Evolutionary conservation across 53 echinoderm and acorn worm genomes (phyloP), one percentile per base, ranked within the genome.

Genomic region (Paracentrotus lividus): DNA sequence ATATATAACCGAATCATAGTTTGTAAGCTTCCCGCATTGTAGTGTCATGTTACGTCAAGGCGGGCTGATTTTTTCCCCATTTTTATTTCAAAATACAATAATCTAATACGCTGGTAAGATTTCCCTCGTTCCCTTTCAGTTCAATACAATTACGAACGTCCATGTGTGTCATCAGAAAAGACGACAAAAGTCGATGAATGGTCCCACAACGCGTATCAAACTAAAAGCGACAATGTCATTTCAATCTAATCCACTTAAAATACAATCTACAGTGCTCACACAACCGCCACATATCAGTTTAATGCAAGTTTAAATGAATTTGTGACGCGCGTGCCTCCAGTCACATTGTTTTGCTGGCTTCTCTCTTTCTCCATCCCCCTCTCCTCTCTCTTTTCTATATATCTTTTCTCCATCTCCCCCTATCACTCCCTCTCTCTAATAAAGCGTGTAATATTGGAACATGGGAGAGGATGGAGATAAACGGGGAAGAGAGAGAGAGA

Each of bases 221-320:
- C 89, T 89, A 64, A 89, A 89, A 89, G 89, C 89, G 89, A 61
- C 89, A 89, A 89, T 89, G 89, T 89, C 89, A 89, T 60, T 64
- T 89, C 60, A 59, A 61, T 90, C 75, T 90, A 90, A 90, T 90
- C 91, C 75, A 90, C 75, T 90, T 90, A 90, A 43, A 90, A 90
- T 90, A 90, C 91, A 72, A 69, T 90, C 91, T 90, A 49, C 91
- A 5, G 10, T 47, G 52, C 91, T 69, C 69, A 90, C 42, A 90
- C 75, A 90, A 51, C 33, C 49, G 18, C 12, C 42, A 90, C 91
- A 90, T 90, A 49, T 72, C 91, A 72, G 54, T 68, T 72, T 90
- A 90, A 90, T 90, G 91, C 91, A 72, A 58, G 91, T 90, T 56
- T 90, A 90, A 90, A 90, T 90, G 91, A 90, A 90, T 68, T 90